Conservation (phyloP, 1,140 invertebrate species). For the Pseudomyrmex dendroicus region DNA sequence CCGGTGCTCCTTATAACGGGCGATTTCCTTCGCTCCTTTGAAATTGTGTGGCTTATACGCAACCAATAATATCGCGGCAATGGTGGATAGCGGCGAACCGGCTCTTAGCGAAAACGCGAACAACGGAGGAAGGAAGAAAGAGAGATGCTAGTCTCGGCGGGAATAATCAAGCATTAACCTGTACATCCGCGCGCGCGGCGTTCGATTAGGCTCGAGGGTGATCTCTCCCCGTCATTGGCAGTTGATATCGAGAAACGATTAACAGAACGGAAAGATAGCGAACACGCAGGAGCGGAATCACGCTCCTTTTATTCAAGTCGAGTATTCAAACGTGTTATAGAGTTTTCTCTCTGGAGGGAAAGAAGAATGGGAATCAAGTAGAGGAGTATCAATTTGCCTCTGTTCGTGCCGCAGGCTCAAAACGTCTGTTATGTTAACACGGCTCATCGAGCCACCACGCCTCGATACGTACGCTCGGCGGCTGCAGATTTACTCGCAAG, state of each 20-base stretch:
- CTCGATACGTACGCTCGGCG: not conserved
- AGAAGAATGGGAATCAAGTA: constrained; percentile 8
- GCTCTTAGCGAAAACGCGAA: constrained; percentile 37
- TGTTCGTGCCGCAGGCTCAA: constrained; percentile 15
- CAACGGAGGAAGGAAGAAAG: constrained; percentile 10
- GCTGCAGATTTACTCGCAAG: constrained; percentile 10
- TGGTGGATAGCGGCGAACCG: constrained; percentile 56
- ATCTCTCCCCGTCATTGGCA: constrained; percentile 17
- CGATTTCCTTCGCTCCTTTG: constrained; percentile 76
- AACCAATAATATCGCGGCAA: constrained; percentile 62
- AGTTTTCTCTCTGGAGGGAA: not conserved
- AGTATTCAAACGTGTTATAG: not conserved
- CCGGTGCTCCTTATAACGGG: constrained; percentile 77
- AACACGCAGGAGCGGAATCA: constrained; percentile 9
- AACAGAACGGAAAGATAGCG: constrained; percentile 36
- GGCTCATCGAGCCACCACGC: constrained; percentile 36
- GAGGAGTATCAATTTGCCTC: not conserved
- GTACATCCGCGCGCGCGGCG: not conserved
- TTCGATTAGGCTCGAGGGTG: constrained; percentile 43
- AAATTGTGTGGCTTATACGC: constrained; percentile 51
- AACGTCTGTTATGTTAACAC: constrained; percentile 28
- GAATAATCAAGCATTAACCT: constrained; percentile 18
- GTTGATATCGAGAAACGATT: constrained; percentile 31
- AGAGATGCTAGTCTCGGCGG: not conserved
- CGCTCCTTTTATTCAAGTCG: constrained; percentile 3